Percentiles rank a stretch among this genome's conserved stretches.
These are phyloP conservation scores for Mesoligia furuncula DNA, from an alignment of 2,888 invertebrate species.

Conservation along the genomic window DNA sequence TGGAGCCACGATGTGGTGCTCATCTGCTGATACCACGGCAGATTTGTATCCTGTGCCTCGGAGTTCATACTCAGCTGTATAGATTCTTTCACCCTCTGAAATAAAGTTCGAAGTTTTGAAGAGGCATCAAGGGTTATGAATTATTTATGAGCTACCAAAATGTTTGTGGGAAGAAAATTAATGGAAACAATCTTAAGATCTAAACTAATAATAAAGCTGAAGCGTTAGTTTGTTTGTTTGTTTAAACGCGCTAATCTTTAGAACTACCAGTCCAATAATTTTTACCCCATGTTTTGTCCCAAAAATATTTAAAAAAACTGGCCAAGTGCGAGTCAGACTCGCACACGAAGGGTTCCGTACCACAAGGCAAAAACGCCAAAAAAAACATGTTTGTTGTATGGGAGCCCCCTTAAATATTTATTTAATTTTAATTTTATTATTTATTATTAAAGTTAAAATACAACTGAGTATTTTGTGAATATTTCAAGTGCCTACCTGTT, in stretches of 20 bases:
- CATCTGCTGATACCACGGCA: constrained; percentile 95
- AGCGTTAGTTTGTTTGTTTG: not conserved
- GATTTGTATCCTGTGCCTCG: constrained; percentile 93
- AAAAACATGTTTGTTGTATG: too few relatives aligned
- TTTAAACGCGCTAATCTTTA: not conserved
- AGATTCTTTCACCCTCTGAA: constrained; percentile 93
- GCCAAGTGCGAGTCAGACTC: too few relatives aligned
- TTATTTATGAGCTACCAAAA: not conserved
- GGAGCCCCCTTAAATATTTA: too few relatives aligned
- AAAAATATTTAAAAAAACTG: too few relatives aligned
- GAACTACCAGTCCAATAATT: too few relatives aligned
- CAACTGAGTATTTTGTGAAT: too few relatives aligned
- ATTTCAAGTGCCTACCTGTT: too few relatives aligned
- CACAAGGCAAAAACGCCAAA: too few relatives aligned
- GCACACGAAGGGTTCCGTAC: too few relatives aligned
- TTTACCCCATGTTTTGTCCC: too few relatives aligned
- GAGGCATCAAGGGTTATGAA: not conserved
- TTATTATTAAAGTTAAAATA: too few relatives aligned
- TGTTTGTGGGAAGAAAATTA: not conserved
- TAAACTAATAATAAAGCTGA: not conserved
- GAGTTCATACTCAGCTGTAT: constrained; percentile 95
- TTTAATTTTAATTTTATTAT: too few relatives aligned
- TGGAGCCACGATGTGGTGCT: constrained; percentile 93
- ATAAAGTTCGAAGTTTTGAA: not conserved
- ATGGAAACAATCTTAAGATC: not conserved